Evolutionary conservation across 2,113 vertebrate species (phyloP).

Genomic region (Pachycephala philippinensis): DNA sequence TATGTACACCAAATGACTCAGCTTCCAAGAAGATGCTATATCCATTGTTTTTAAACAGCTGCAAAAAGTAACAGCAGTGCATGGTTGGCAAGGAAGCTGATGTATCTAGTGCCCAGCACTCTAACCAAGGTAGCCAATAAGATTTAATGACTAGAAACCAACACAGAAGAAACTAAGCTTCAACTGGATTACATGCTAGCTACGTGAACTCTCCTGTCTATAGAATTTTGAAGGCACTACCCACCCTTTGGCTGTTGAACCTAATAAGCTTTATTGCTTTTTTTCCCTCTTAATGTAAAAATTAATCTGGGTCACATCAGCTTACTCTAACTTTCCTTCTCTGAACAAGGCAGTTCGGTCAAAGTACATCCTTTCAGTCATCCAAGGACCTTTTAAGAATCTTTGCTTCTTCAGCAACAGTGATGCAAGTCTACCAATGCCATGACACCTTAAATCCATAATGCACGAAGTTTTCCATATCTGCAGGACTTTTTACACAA

Average conservation of each 20-base stretch:
- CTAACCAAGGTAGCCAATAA: not conserved
- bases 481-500: not conserved
- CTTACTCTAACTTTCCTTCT: not conserved
- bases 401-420: not conserved
- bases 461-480: not conserved
- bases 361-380: not conserved
- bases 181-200: not conserved
- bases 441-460: not conserved
- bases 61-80: not conserved
- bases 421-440: not conserved
- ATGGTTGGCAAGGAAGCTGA: not conserved
- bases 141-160: not conserved
- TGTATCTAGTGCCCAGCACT: not conserved
- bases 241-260: not conserved
- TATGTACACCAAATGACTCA: not conserved
- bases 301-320: not conserved
- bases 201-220: not conserved
- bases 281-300: not conserved
- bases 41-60: not conserved
- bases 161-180: not conserved
- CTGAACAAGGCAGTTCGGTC: not conserved
- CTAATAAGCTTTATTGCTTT: not conserved
- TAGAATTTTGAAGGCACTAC: not conserved
- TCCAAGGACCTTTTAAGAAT: not conserved
- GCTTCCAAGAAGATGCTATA: not conserved